Percentiles rank a stretch among this genome's conserved stretches.
Evolutionary conservation across 2,888 invertebrate species (phyloP).

Genomic region (Chouioia cunea): DNA sequence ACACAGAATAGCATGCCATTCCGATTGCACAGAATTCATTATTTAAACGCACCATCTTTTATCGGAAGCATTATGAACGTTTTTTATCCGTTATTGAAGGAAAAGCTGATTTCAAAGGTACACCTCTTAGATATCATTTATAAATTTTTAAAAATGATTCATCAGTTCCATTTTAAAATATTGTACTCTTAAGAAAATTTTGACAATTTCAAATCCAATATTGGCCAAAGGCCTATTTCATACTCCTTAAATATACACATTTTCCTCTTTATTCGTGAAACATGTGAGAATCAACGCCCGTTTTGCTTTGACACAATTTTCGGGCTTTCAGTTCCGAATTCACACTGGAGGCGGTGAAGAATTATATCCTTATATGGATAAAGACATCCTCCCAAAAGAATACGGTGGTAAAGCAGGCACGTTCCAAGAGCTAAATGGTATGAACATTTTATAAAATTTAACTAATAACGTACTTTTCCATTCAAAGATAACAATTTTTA

Average conservation of each 20-base stretch:
- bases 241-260: no score
- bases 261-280: no score
- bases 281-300: no score
- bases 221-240: no score
- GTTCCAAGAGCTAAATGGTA: constrained; percentile 62
- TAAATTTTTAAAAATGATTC: not conserved
- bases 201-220: no score
- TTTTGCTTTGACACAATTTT: no score
- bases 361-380: constrained; percentile 64
- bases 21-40: constrained; percentile 61
- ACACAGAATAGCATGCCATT: constrained; percentile 67
- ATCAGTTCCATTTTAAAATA: no score
- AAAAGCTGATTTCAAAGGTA: constrained; percentile 65
- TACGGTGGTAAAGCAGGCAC: constrained; percentile 68
- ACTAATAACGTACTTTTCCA: not conserved
- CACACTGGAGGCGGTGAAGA: constrained; percentile 65
- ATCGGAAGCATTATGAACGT: constrained; percentile 60
- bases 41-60: constrained; percentile 60
- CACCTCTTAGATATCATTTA: constrained; percentile 5
- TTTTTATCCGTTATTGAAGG: constrained; percentile 64
- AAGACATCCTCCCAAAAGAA: constrained; percentile 67
- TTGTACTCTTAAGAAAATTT: no score
- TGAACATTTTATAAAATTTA: not conserved
- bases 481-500: constrained; percentile 2
- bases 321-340: constrained; percentile 61